Evolutionary conservation across 2,888 invertebrate species (phyloP), one percentile per base, ranked within the genome.

Genomic region (Drosophila demipolita): DNA sequence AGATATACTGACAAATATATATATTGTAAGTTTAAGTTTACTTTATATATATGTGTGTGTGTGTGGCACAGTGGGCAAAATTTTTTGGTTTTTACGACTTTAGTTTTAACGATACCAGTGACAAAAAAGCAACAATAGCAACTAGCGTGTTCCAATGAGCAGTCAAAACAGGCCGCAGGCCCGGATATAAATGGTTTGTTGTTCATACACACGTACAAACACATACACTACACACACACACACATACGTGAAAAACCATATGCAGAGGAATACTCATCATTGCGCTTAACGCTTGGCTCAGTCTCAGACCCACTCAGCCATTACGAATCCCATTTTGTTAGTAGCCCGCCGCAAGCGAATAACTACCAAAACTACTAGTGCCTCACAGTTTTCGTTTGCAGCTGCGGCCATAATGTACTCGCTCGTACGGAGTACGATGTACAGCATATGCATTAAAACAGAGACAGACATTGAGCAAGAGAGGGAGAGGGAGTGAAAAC

Each of bases 161-260:
- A 88, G 85, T 80, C 82, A 79, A 87, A 88, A 86, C 89, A 84
- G 84, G 87, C 89, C 89, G 78, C 82, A 86, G 87, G 82, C 87
- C 90, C 90, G 90, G 87, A 87, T 87, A 87, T 84, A 85, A 85
- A 85, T 85, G 79, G 88, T 87, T 86, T 86, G 85, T 83, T 87
- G 87, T 79, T 71, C 84, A 70, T 73, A 75, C 63, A 80, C 66
- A 66, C 74, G 62, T 20, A 52, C 48, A 73, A 11, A 35, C 69
- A 50, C 20, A 35, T 23, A 49, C 29, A 67, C 9, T 33, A 52
- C 20, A 58, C 42, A 48, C 26, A 38, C 11, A 61, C 26, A 48
- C n/a, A 29, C 11, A 50, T 32, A 42, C 20, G 45, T 20, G 23
- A 23, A 50, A 49, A 67, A 48, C 63, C 59, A 59, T 78, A 59